These are phyloP conservation scores for Tyto alba DNA, from an alignment of 2,113 vertebrate genomes.

Conservation along the genomic window DNA sequence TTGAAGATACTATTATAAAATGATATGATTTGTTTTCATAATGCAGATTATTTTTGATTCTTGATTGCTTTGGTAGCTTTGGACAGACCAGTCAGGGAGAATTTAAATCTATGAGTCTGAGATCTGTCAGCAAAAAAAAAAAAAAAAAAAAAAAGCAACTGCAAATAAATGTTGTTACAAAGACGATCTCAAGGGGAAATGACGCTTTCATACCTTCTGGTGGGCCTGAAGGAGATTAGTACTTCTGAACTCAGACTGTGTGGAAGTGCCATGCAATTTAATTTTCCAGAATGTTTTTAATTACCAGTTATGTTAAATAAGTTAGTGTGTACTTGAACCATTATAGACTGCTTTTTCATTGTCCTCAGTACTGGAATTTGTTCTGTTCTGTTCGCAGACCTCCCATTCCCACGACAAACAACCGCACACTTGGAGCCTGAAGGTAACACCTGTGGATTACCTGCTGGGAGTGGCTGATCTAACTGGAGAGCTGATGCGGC, in stretches of 20 bases:
- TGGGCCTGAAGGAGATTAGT: not conserved
- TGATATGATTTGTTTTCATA: not conserved
- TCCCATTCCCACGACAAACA: constrained; percentile 54
- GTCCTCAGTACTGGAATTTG: not conserved
- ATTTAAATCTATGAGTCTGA: not conserved
- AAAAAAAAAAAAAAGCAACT: not conserved
- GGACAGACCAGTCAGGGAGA: not conserved
- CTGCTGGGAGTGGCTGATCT: constrained; percentile 94
- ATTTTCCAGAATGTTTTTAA: not conserved
- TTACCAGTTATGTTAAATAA: not conserved
- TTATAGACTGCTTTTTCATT: not conserved
- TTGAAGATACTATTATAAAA: not conserved
- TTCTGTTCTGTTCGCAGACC: constrained; percentile 32
- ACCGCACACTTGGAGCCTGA: constrained; percentile 75
- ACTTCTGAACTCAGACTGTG: not conserved
- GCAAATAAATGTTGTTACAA: not conserved
- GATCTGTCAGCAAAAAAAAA: not conserved
- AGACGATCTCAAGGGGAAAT: not conserved
- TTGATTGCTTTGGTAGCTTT: not conserved
- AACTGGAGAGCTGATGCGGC: constrained; percentile 94
- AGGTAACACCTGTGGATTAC: constrained; percentile 91
- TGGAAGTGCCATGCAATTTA: not conserved
- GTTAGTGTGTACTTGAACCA: not conserved
- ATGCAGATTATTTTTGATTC: not conserved
- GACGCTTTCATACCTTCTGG: not conserved